phyloP scores from a whole-genome alignment of 2,797 vertebrate genomes.

The Chelon auratus region DNA sequence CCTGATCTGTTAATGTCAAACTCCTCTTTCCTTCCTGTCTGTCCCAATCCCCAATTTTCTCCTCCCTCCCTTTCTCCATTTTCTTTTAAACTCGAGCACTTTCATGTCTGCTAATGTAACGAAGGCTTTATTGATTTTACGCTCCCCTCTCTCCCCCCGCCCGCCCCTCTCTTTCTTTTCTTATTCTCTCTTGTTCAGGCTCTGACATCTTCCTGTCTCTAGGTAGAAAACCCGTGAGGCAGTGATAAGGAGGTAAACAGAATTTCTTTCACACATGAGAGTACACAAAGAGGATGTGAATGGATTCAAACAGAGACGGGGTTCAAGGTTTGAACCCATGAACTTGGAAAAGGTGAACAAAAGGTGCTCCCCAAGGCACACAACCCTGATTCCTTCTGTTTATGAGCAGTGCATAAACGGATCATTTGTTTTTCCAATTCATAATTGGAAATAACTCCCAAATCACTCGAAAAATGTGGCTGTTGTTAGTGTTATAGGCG shows the following conservation, averaged over 20 bases:
- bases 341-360: not conserved
- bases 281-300: slow-evolving; percentile 2
- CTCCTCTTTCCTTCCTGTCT: slow-evolving; percentile 14
- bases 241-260: slow-evolving; percentile 38
- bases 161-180: not conserved
- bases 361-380: not conserved
- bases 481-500: no score
- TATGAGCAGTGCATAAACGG: no score
- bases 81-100: slow-evolving; percentile 33
- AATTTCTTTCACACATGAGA: slow-evolving; percentile 3
- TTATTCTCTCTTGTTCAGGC: slow-evolving; percentile 31
- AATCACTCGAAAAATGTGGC: not conserved
- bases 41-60: slow-evolving; percentile 2
- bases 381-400: no score
- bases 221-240: slow-evolving; percentile 19
- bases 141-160: not conserved
- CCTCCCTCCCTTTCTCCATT: not conserved
- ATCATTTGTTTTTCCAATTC: no score
- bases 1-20: slow-evolving; percentile 45
- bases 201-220: slow-evolving; percentile 22
- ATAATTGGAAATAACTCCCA: not conserved
- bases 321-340: not conserved
- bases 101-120: slow-evolving; percentile 57
- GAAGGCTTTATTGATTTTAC: slow-evolving; percentile 66
- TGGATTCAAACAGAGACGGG: not conserved